phyloP scores from a whole-genome alignment of 2,888 invertebrate species.

The Halocaridina rubra region DNA sequence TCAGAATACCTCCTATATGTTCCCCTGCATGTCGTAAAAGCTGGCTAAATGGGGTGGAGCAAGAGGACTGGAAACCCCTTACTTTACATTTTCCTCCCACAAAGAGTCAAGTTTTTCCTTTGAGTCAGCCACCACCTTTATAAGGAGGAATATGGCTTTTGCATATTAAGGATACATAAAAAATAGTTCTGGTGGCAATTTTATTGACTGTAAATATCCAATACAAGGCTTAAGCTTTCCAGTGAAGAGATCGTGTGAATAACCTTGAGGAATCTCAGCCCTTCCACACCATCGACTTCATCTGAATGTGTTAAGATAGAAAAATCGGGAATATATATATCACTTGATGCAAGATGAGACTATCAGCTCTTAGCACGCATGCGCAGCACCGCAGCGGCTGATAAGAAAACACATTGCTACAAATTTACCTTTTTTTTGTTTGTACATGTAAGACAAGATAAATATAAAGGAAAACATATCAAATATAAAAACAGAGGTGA shows the following conservation, averaged over 20 bases:
- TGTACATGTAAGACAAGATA: conserved; percentile 47
- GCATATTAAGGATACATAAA: not conserved
- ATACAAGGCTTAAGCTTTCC: conserved; percentile 45
- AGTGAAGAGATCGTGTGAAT: not conserved
- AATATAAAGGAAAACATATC: conserved; percentile 11
- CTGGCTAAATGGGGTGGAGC: too few relatives aligned
- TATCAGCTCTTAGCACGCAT: conserved; percentile 11
- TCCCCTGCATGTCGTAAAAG: too few relatives aligned
- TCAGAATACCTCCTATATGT: too few relatives aligned
- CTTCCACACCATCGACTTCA: not conserved
- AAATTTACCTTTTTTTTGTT: conserved; percentile 13
- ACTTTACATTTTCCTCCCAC: too few relatives aligned
- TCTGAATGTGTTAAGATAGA: conserved; percentile 19
- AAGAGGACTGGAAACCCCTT: too few relatives aligned
- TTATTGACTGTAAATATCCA: conserved; percentile 48
- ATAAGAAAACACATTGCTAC: conserved; percentile 6
- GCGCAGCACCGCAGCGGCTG: not conserved
- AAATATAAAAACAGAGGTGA: conserved; percentile 18
- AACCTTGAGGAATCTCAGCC: not conserved
- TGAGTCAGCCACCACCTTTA: too few relatives aligned
- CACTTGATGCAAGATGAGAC: conserved; percentile 36
- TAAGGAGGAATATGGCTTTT: too few relatives aligned
- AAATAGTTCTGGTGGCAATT: conserved; percentile 32
- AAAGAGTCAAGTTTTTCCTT: too few relatives aligned
- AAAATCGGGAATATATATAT: conserved; percentile 26